Percentiles rank a stretch among this genome's conserved stretches.
phyloP scores from a whole-genome alignment of 92 coral and sea anemone species.

The Pocillopora grandis region DNA sequence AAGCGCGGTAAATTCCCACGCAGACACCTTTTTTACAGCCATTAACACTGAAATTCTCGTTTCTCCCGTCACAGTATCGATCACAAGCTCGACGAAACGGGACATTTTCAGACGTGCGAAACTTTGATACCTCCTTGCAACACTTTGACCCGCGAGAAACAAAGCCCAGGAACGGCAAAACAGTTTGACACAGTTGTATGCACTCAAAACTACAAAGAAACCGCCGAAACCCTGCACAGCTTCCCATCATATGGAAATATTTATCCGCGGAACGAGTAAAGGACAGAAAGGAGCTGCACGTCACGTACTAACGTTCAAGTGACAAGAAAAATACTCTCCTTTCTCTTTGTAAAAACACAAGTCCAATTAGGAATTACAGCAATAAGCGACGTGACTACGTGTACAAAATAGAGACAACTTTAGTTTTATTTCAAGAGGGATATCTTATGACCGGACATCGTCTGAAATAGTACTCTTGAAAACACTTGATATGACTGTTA shows the following conservation, averaged over 20 bases:
- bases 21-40: neutral
- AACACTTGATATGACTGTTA: conserved; percentile 68
- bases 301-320: conserved; percentile 15
- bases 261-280: neutral
- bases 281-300: neutral
- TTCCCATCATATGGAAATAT: conserved; percentile 51
- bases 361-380: neutral
- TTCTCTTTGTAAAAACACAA: neutral
- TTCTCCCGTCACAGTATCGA: neutral
- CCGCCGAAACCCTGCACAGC: conserved; percentile 17
- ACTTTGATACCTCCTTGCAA: conserved; percentile 34
- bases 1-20: neutral
- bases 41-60: neutral
- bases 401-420: conserved; percentile 16
- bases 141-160: conserved; percentile 51
- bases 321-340: neutral
- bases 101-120: conserved; percentile 23
- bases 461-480: conserved; percentile 58
- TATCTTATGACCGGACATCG: conserved; percentile 75
- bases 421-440: conserved; percentile 40
- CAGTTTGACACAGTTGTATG: conserved; percentile 17
- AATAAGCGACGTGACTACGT: neutral
- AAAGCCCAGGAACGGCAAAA: conserved; percentile 15
- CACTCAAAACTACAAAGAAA: conserved; percentile 38
- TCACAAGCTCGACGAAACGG: conserved; percentile 21